A percentile compares a stretch with the other conserved stretches of the same genome.
Conservation (phyloP, 2,113 vertebrate species). For the Brachypteracias leptosomus region DNA sequence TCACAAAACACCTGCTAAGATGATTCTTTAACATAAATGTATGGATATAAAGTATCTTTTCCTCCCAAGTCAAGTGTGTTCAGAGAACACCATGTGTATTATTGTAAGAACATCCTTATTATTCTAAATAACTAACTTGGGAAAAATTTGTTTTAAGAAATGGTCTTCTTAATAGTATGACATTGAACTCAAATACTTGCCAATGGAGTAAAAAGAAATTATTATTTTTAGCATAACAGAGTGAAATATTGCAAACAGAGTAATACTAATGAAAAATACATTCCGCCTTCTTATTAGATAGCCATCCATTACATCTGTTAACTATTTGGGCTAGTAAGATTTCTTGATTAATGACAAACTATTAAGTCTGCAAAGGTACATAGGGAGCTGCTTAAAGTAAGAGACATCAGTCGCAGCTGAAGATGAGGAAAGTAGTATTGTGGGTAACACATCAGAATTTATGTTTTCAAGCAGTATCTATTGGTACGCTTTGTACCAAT, state of each 20-base stretch:
- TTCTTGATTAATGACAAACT: neutral
- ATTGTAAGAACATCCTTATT: neutral
- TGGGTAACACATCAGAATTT: neutral
- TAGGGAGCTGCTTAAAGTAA: neutral
- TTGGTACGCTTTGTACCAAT: neutral
- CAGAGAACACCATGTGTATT: neutral
- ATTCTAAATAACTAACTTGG: neutral
- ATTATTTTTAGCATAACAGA: neutral
- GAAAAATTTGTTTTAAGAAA: neutral
- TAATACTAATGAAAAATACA: neutral
- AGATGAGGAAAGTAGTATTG: neutral
- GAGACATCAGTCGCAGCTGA: neutral
- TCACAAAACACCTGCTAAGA: neutral
- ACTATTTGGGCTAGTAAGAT: neutral
- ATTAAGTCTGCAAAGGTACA: neutral
- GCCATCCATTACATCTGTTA: neutral
- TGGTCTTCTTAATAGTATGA: neutral
- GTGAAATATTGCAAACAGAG: neutral
- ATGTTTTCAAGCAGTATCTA: neutral
- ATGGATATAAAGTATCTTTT: neutral
- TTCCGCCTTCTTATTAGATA: neutral
- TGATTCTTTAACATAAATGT: neutral
- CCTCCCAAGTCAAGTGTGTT: fast-evolving
- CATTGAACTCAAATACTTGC: neutral
- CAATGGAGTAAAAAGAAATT: neutral